Percentiles rank a stretch among this genome's conserved stretches.
phyloP scores from a whole-genome alignment of 2,797 vertebrate genomes.

The Craterocephalus amniculus region DNA sequence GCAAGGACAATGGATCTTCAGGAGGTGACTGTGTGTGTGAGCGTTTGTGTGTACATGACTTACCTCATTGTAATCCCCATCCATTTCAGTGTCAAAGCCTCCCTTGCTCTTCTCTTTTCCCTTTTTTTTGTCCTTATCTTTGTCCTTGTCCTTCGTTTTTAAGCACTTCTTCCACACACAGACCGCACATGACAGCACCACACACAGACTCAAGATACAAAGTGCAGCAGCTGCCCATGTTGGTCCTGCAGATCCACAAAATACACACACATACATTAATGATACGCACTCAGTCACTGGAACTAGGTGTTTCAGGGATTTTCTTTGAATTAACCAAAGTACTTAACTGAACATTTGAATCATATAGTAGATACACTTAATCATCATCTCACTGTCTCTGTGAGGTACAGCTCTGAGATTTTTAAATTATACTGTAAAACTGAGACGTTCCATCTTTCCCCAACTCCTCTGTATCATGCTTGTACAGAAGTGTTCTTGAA shows the following conservation, averaged over 20 bases:
- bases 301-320: slow-evolving; percentile 1
- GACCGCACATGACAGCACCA: slow-evolving; percentile 88
- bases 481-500: not conserved
- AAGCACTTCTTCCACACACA: slow-evolving; percentile 94
- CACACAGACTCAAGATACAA: slow-evolving; percentile 87
- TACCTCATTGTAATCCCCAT: slow-evolving; percentile 73
- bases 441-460: not conserved
- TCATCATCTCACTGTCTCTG: too few species aligned
- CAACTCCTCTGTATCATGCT: not conserved
- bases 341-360: not conserved
- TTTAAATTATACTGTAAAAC: not conserved
- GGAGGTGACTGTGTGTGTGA: slow-evolving; percentile 22
- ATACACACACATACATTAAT: slow-evolving; percentile 3
- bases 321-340: not conserved
- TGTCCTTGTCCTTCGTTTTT: slow-evolving; percentile 98
- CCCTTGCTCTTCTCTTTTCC: slow-evolving; percentile 79
- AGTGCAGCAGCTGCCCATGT: slow-evolving; percentile 91
- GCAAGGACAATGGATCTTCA: slow-evolving; percentile 58
- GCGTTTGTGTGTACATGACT: slow-evolving; percentile 32
- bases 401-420: too few species aligned
- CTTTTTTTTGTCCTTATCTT: slow-evolving; percentile 89
- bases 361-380: not conserved
- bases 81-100: slow-evolving; percentile 76
- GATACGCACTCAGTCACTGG: slow-evolving; percentile 1
- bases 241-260: slow-evolving; percentile 84